Base-by-base conservation (phyloP, 2,113 vertebrate species). In the Drymodes brunneopygia region DNA sequence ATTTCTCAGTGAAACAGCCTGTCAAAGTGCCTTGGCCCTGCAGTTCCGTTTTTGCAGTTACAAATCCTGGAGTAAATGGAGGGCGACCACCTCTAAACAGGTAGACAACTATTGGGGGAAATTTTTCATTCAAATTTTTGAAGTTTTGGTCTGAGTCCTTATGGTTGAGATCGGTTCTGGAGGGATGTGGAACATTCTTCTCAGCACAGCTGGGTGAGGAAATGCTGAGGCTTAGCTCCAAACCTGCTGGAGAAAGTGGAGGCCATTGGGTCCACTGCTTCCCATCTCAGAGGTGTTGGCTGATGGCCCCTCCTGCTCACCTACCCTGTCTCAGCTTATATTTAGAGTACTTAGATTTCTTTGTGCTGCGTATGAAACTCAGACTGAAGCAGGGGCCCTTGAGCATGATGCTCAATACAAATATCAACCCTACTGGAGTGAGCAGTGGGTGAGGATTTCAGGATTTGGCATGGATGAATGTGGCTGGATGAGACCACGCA, bases 131-230 rank as follows among this genome's bases (percentile, higher is more conserved):
- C 27, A 51, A 28, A 47, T 13, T 2, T 1, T 53, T 82, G 1
- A 74, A 67, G 24, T 42, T 88, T 75, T 77, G 27, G 12, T 60
- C 48, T 72, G 23, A 65, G 25, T 57, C 27, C n/a, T 81, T 77
- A 78, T 4, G 11, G 31, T 36, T 57, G 4, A 3, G 15, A 54
- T 82, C 0, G 0, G n/a, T 80, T 53, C 50, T 25, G n/a, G 36
- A 22, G 25, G 28, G 42, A 56, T 45, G 20, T 31, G 20, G 29
- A 78, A 2, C 58, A 57, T 38, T 57, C 33, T 80, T 7, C 24
- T 73, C 67, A 78, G 58, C 54, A 73, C 22, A 90, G 42, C 45
- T 54, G 36, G 3, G 35, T 80, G 1, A 80, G 29, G 20, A 92
- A 90, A 71, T 29, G 47, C 48, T 61, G 51, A 61, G 47, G 35